These are phyloP conservation scores for Acrocephalus arundinaceus DNA, from an alignment of 2,113 vertebrate species.

Conservation along the genomic window DNA sequence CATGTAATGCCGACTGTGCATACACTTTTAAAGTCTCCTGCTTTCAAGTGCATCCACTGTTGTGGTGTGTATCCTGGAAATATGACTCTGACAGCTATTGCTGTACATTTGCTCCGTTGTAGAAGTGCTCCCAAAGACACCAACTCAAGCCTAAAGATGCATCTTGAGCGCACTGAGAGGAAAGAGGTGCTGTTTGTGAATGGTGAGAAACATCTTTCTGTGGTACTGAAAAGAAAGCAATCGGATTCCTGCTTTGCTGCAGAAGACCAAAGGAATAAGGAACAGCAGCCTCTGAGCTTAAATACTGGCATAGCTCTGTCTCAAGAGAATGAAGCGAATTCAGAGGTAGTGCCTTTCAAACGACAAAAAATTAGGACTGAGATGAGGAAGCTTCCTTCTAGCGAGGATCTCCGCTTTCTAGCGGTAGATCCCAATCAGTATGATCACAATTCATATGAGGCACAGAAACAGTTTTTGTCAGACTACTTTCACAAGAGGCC, in stretches of 20 bases:
- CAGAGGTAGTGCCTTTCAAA: conserved; percentile 72
- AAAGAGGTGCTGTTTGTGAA: conserved; percentile 64
- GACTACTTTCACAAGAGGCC: conserved; percentile 92
- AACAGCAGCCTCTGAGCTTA: conserved; percentile 1
- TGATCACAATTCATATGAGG: conserved; percentile 76
- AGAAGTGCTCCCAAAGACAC: conserved; percentile 87
- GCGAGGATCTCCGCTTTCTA: conserved; percentile 73
- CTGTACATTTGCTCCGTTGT: conserved; percentile 90
- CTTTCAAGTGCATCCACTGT: conserved; percentile 97
- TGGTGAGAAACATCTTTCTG: conserved; percentile 50
- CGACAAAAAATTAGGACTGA: conserved; percentile 76
- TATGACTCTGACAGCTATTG: conserved; percentile 90
- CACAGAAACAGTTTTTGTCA: conserved; percentile 85
- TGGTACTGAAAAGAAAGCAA: conserved; percentile 67
- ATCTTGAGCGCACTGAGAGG: conserved; percentile 42
- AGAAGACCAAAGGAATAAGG: conserved; percentile 60
- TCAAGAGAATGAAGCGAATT: conserved; percentile 10
- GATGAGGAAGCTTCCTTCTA: background rate
- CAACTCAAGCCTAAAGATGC: conserved; percentile 58
- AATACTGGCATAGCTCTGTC: background rate
- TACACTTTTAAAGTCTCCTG: conserved; percentile 89
- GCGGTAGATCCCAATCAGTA: conserved; percentile 78
- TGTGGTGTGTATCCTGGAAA: conserved; percentile 95
- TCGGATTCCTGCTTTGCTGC: conserved; percentile 23
- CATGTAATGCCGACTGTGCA: conserved; percentile 93